Percentiles rank a stretch among this genome's conserved stretches.
These are phyloP conservation scores for Sebastes wilsoni DNA, from an alignment of 2,797 vertebrate species.

Conservation along the genomic window DNA sequence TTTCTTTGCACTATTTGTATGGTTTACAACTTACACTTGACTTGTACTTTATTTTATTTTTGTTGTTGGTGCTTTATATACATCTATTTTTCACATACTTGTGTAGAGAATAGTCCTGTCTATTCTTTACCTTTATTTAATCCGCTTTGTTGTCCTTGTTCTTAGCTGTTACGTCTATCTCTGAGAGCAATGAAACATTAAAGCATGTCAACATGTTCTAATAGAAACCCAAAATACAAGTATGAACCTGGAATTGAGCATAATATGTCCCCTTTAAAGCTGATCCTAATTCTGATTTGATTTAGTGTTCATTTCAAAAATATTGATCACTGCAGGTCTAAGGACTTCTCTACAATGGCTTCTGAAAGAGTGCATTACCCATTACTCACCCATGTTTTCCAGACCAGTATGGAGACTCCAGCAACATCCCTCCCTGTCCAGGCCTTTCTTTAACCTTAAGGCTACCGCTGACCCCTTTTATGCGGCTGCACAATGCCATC, in stretches of 20 bases:
- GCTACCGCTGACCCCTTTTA: constrained; percentile 59
- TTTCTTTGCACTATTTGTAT: not conserved
- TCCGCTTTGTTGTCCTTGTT: not conserved
- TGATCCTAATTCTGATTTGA: not conserved
- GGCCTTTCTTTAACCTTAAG: constrained; percentile 55
- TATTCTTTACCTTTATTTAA: too few relatives aligned
- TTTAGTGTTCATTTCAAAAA: not conserved
- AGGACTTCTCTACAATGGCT: not conserved
- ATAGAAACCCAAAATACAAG: too few relatives aligned
- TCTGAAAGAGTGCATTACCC: not conserved
- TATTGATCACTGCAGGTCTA: not conserved
- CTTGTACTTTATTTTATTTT: too few relatives aligned
- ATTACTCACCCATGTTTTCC: not conserved
- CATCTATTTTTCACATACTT: too few relatives aligned
- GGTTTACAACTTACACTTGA: not conserved
- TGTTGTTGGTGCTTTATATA: too few relatives aligned
- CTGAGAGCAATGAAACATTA: not conserved
- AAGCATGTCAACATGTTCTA: too few relatives aligned
- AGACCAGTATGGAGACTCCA: constrained; percentile 11
- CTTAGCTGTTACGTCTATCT: not conserved
- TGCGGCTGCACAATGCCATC: constrained; percentile 41
- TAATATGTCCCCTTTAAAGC: not conserved
- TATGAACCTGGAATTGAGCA: too few relatives aligned
- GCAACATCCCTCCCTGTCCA: not conserved
- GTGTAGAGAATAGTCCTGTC: too few relatives aligned